Evolutionary conservation across 2,113 vertebrate species (phyloP).

Genomic region (Caranx ignobilis): DNA sequence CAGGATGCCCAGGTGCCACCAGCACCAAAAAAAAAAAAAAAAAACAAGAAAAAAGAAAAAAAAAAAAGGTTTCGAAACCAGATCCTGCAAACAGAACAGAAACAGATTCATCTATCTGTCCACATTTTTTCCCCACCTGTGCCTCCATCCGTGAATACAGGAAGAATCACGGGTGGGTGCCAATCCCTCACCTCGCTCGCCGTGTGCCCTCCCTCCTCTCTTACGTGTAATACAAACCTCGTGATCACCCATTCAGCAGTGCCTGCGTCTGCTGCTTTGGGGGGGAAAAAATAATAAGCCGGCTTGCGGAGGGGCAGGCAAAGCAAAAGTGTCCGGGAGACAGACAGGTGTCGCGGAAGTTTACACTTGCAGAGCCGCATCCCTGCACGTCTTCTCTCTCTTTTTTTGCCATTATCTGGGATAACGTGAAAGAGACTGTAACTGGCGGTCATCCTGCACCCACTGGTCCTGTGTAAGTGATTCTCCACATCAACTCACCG

Average conservation of each 20-base stretch:
- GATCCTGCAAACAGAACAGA: constrained; percentile 9
- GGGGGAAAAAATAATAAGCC: constrained; percentile 41
- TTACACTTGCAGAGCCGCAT: constrained; percentile 61
- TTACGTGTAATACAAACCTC: constrained; percentile 80
- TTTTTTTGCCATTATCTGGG: constrained; percentile 45
- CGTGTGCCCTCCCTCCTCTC: constrained; percentile 43
- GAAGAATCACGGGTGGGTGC: constrained; percentile 61
- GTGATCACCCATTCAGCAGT: constrained; percentile 80
- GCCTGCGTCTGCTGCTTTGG: constrained; percentile 64
- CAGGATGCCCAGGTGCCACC: constrained; percentile 66
- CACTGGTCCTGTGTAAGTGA: constrained; percentile 82
- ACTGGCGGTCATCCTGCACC: constrained; percentile 74
- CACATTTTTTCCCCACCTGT: background rate
- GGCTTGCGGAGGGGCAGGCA: constrained; percentile 30
- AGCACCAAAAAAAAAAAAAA: background rate
- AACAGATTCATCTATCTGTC: constrained; percentile 23
- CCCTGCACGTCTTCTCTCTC: constrained; percentile 51
- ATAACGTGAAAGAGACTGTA: constrained; percentile 67
- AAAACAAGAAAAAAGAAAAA: background rate
- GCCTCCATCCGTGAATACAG: constrained; percentile 32
- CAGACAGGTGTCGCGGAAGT: constrained; percentile 79
- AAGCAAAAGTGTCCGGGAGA: constrained; percentile 63
- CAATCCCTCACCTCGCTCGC: constrained; percentile 73
- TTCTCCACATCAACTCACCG: constrained; percentile 54
- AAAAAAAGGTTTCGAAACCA: constrained; percentile 6